These are phyloP conservation scores for Ephialtes manifestator DNA, from an alignment of 2,888 invertebrate genomes.

Conservation along the genomic window DNA sequence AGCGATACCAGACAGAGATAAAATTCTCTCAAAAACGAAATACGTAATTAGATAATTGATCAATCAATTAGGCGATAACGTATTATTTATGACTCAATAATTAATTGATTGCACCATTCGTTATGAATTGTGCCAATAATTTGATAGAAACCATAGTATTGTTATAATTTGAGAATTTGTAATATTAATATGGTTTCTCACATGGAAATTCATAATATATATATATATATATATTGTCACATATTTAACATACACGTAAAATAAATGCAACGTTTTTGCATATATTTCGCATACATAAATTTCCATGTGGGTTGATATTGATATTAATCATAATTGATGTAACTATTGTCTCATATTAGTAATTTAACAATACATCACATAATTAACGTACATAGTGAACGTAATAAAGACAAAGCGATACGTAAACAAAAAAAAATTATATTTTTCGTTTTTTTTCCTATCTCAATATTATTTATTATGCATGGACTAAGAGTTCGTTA, in stretches of 20 bases:
- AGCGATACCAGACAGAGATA: background rate
- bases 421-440: background rate
- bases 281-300: too few relatives aligned
- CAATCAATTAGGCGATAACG: background rate
- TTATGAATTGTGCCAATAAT: background rate
- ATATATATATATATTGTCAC: too few relatives aligned
- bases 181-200: too few relatives aligned
- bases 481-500: background rate
- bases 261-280: too few relatives aligned
- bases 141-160: background rate
- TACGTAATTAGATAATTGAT: background rate
- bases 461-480: constrained; percentile 25
- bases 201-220: too few relatives aligned
- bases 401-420: background rate
- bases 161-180: background rate
- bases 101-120: background rate
- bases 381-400: background rate
- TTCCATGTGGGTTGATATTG: too few relatives aligned
- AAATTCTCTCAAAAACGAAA: background rate
- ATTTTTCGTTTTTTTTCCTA: constrained; percentile 9
- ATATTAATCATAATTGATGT: background rate
- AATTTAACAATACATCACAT: background rate
- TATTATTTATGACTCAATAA: background rate
- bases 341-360: background rate
- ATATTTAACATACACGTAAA: too few relatives aligned